These are phyloP conservation scores for Megaceryle alcyon DNA, from an alignment of 2,797 vertebrate genomes.

Conservation along the genomic window DNA sequence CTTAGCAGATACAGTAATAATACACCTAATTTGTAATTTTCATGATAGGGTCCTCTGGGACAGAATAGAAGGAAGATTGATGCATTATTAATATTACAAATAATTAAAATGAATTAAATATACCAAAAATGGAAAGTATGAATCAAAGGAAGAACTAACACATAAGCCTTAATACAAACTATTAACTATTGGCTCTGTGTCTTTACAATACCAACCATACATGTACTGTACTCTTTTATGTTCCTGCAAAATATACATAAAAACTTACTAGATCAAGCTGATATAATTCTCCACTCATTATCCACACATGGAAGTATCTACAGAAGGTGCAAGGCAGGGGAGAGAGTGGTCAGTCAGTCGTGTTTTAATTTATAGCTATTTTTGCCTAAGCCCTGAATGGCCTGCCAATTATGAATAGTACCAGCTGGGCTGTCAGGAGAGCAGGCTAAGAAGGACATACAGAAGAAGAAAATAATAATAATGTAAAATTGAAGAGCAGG, in stretches of 20 bases:
- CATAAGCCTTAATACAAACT: neutral
- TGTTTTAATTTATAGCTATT: conserved; percentile 69
- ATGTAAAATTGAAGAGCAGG: neutral
- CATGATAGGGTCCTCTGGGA: neutral
- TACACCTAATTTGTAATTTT: conserved; percentile 33
- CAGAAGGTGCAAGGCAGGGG: conserved; percentile 70
- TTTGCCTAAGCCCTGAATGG: conserved; percentile 59
- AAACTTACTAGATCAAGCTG: neutral
- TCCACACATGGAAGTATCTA: conserved; percentile 47
- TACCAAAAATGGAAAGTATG: neutral
- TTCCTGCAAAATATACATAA: neutral
- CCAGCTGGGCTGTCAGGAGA: conserved; percentile 65
- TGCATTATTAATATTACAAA: conserved; percentile 56
- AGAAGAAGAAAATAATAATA: neutral
- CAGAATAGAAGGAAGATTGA: neutral
- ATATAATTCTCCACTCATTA: conserved; percentile 16
- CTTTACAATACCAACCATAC: neutral
- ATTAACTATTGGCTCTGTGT: neutral
- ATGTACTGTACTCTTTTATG: neutral
- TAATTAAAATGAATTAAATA: conserved; percentile 47
- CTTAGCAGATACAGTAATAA: conserved; percentile 30
- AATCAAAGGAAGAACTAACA: neutral
- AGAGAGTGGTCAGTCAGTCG: conserved; percentile 65
- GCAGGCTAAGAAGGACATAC: conserved; percentile 43
- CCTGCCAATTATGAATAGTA: conserved; percentile 60